Evolutionary conservation across 2,888 invertebrate species (phyloP), one percentile per base, ranked within the genome.

Genomic region (Malthinus flaveolus): DNA sequence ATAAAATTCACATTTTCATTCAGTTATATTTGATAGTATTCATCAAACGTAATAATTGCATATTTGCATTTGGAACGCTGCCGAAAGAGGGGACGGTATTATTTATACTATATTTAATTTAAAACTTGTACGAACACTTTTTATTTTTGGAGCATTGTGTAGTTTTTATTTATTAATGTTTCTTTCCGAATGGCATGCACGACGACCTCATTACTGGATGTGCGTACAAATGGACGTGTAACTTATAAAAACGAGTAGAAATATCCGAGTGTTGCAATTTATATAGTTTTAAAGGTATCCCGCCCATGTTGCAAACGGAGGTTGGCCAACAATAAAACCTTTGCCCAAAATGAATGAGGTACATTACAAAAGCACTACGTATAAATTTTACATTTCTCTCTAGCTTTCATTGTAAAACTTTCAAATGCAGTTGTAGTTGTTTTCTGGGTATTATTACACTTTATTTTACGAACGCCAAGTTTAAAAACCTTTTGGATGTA

Each of bases 281-380:
- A 68, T 68, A 67, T 63, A 64, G 64, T 68, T 68, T 68, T 68
- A 68, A 68, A 67, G 67, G 68, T 67, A 68, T 61, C 67, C 67
- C 68, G 68, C 67, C 68, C 68, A 64, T 66, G 65, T 59, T 65
- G 66, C 68, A 72, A 71, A 49, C 71, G 71, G 69, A 70, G 72
- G 69, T 65, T 73, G 70, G 66, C 71, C 68, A 72, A 72, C 71
- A 72, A 73, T 73, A 72, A 73, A 74, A 74, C 72, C 73, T 70
- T 69, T 69, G 73, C 71, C 71, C 66, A 67, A 74, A 75, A 75
- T 73, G 71, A 71, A 73, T 73, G 73, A 70, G 70, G 64, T 66
- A 67, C 68, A 58, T 58, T 58, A 58, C 58, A 53, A 47, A 44
- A 53, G 58, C 58, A 45, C 53, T 58, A 44, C 49, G 44, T 53